These are phyloP conservation scores for Drosophila chauvacae DNA, from an alignment of 1,140 invertebrate genomes.

Conservation along the genomic window DNA sequence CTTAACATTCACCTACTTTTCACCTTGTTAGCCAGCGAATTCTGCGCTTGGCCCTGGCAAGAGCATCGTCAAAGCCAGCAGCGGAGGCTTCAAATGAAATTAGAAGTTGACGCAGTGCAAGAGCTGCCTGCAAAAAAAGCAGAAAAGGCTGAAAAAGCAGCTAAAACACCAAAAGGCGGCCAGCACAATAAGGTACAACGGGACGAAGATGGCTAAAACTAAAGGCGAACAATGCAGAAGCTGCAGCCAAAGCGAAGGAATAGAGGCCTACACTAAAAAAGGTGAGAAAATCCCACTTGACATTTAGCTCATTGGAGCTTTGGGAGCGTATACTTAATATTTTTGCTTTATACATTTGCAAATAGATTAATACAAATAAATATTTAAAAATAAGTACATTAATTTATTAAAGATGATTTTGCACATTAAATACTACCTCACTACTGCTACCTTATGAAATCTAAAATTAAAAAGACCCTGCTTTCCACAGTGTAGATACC, in stretches of 20 bases:
- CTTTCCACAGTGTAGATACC: constrained; percentile 26
- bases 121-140: constrained; percentile 4
- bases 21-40: constrained; percentile 69
- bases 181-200: constrained; percentile 57
- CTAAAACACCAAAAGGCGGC: constrained; percentile 32
- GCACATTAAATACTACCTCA: too few species aligned
- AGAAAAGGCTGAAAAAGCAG: constrained; percentile 11
- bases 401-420: background rate
- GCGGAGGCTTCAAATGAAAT: constrained; percentile 74
- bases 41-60: constrained; percentile 72
- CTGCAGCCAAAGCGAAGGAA: constrained; percentile 41
- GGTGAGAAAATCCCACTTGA: background rate
- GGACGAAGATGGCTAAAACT: constrained; percentile 26
- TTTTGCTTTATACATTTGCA: background rate
- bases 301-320: background rate
- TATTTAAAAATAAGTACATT: too few species aligned
- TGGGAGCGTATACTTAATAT: background rate
- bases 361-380: too few species aligned
- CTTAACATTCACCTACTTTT: constrained; percentile 83
- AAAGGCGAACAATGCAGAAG: constrained; percentile 63
- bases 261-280: constrained; percentile 11
- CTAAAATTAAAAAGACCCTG: background rate
- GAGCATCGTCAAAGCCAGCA: constrained; percentile 68
- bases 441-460: too few species aligned
- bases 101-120: constrained; percentile 79